Evolutionary conservation across 2,113 vertebrate species (phyloP), one percentile per base, ranked within the genome.

Genomic region (Zosterops lateralis): DNA sequence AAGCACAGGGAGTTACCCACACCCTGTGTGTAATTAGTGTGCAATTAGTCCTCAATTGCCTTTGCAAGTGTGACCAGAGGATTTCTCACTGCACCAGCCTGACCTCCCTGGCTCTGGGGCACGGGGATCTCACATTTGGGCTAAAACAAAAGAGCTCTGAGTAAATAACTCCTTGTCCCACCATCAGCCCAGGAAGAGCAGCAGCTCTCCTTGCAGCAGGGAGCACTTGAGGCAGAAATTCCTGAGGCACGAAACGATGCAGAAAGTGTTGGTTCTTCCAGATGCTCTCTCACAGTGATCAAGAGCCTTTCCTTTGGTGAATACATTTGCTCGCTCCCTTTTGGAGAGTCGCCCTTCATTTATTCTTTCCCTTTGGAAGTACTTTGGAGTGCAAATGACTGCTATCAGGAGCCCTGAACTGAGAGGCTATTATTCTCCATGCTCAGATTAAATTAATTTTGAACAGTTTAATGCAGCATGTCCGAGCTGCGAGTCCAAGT

Each of bases 391-490:
- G 97, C 97, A 98, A 98, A 98, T 98, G 98, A 97, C 97, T 97
- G 97, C 98, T 98, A 98, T 98, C 97, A 97, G 97, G 96, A 98
- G 96, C 98, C 97, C 97, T 98, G 97, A 98, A 98, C 97, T 98
- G 98, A 98, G 97, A 98, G 97, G 97, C 97, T 98, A 98, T 98
- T 98, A 98, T 98, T 98, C 98, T 98, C 98, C 92, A 97, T 97
- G 96, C 97, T 98, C 97, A 98, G 98, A 98, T 98, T 98, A 98
- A 98, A 98, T 98, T 98, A 98, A 98, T 98, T 98, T 98, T 98
- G 97, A 98, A 97, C 97, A 98, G 97, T 98, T 98, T 98, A 98
- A 98, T 98, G 97, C 98, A 98, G 97, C 97, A 98, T 98, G 97
- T 98, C 98, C 96, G 34, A 98, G 95, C 96, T 97, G 96, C 96